Percentiles rank a stretch among this genome's conserved stretches.
Conservation (phyloP, 2,888 invertebrate species). For the Caenorhabditis sp. region DNA sequence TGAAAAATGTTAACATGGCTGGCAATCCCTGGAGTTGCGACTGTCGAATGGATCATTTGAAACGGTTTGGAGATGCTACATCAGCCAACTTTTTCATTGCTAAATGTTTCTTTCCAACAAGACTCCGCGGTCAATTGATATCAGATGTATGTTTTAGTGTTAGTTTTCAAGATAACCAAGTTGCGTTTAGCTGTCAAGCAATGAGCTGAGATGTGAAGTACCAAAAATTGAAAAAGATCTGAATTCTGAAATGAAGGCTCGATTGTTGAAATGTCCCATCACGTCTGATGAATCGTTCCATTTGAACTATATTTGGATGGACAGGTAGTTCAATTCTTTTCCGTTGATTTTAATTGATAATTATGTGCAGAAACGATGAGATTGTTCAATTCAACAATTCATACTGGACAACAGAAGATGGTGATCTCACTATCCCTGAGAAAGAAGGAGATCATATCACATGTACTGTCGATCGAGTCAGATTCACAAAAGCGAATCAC, state of each 20-base stretch:
- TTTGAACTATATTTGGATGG: background rate
- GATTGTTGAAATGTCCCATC: background rate
- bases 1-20: conserved; percentile 40
- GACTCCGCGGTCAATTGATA: background rate
- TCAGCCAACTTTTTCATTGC: background rate
- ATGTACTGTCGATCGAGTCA: background rate
- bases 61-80: conserved; percentile 15
- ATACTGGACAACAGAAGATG: background rate
- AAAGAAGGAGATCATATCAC: background rate
- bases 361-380: conserved; percentile 1
- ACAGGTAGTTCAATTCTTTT: background rate
- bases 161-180: too few relatives aligned
- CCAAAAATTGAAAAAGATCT: conserved; percentile 9
- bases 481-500: background rate
- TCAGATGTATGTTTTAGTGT: conserved; percentile 2
- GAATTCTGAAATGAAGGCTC: background rate
- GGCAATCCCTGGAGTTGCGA: conserved; percentile 65
- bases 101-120: background rate
- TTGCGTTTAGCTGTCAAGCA: conserved; percentile 13
- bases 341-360: background rate
- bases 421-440: background rate
- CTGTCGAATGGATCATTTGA: conserved; percentile 34
- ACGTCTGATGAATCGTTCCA: conserved; percentile 1
- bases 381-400: background rate
- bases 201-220: conserved; percentile 13